phyloP scores from a whole-genome alignment of 2,797 vertebrate genomes.

The Anguilla marmorata region DNA sequence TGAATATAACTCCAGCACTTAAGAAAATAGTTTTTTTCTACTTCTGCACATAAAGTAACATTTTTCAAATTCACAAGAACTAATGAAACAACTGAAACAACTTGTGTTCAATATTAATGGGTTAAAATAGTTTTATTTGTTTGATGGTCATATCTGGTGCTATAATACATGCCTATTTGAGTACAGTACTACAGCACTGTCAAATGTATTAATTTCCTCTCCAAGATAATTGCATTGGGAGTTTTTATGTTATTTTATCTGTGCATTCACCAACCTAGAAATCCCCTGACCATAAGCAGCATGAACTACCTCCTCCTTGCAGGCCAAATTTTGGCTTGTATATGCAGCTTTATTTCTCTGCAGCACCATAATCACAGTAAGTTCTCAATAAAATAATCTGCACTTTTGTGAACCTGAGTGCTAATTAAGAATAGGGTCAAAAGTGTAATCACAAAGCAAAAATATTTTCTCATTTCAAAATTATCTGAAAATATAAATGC shows the following conservation, averaged over 20 bases:
- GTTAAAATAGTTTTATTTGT: too few relatives aligned
- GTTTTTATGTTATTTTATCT: not conserved
- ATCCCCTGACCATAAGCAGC: not conserved
- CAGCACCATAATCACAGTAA: not conserved
- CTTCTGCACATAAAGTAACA: too few relatives aligned
- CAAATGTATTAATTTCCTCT: not conserved
- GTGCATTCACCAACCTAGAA: not conserved
- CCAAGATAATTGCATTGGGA: not conserved
- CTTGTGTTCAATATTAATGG: too few relatives aligned
- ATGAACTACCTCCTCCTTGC: not conserved
- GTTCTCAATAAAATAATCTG: not conserved
- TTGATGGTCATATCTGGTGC: too few relatives aligned
- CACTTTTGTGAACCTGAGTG: not conserved
- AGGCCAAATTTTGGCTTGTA: not conserved
- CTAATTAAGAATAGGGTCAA: not conserved
- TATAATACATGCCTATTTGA: not conserved
- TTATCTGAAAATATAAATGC: not conserved
- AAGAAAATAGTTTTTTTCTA: too few relatives aligned
- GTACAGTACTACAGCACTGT: not conserved
- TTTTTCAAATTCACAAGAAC: too few relatives aligned
- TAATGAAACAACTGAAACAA: too few relatives aligned
- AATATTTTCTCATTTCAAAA: not conserved
- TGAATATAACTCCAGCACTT: too few relatives aligned
- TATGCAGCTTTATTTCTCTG: not conserved
- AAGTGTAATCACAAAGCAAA: not conserved